Base-by-base conservation (phyloP, 92 coral and sea anemone genomes). In the Phymanthus crucifer region DNA sequence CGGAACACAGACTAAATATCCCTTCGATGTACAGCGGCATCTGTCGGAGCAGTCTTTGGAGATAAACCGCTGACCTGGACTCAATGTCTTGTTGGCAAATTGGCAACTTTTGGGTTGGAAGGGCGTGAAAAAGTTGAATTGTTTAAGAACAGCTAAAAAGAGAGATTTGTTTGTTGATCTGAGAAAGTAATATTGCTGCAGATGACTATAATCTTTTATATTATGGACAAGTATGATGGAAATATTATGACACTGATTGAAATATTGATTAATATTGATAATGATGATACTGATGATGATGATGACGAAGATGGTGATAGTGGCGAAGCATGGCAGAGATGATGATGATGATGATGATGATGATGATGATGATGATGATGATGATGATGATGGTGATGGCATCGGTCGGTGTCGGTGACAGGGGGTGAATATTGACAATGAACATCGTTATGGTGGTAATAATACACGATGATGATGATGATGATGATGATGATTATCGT, bases 1-100 rank as follows among this genome's bases (percentile, higher is more conserved):
- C 31, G 88, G 83, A 24, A 79, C 48, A 32, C 87, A 83, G 17
- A 83, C 79, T 19, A 87, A n/a, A 69, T 82, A 48, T 47, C 91
- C 91, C 18, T 64, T 47, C 24, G 50, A 21, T 36, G 91, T 83
- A 58, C 91, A 87, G 79, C 86, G 83, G 67, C 91, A 87, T 61
- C 91, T 81, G 24, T 87, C 81, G 11, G 75, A 65, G 65, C 91
- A 87, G 70, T 83, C 81, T 26, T 68, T 31, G 3, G 76, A 47
- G 40, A 83, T 68, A 52, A 40, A 56, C 64, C 67, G 78, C 84
- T 80, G 84, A 24, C 84, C 84, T 13, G 84, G 69, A 21, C 10
- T 0, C 36, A 80, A 54, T 17, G 58, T 80, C 12, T 40, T 37
- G 58, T 77, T 77, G 26, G 19, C 81, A 35, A 77, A 35, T n/a